Conservation (phyloP, 1,140 invertebrate species). For the Drosophila chauvacae region DNA sequence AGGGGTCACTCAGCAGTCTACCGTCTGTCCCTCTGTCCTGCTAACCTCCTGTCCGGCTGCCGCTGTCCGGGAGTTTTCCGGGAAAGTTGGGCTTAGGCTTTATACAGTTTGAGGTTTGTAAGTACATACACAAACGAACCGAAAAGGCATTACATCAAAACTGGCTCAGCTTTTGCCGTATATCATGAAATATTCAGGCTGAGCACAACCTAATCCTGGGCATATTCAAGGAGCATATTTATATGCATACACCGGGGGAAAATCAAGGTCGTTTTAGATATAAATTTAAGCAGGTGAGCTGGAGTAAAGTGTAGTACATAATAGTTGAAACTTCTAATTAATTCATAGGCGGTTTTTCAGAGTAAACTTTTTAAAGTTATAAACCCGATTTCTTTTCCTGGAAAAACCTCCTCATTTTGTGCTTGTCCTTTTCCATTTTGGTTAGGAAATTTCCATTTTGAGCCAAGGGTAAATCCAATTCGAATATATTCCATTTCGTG, state of each 20-base stretch:
- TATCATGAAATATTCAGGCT: slow-evolving; percentile 25
- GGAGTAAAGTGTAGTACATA: neutral
- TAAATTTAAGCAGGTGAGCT: neutral
- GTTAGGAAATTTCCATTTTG: neutral
- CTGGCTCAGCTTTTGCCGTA: slow-evolving; percentile 4
- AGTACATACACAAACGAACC: slow-evolving; percentile 12
- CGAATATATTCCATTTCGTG: neutral
- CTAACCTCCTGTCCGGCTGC: slow-evolving; percentile 3
- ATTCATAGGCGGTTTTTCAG: neutral
- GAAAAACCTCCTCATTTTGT: neutral
- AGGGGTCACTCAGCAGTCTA: slow-evolving; percentile 13
- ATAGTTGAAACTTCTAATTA: neutral
- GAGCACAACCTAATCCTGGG: slow-evolving; percentile 20
- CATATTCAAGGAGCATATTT: slow-evolving; percentile 13
- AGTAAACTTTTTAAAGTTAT: neutral
- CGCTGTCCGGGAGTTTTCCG: slow-evolving; percentile 11
- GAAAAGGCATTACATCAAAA: slow-evolving; percentile 20
- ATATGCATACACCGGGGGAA: slow-evolving; percentile 8
- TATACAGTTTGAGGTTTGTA: slow-evolving; percentile 2
- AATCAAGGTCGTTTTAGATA: neutral
- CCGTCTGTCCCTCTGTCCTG: slow-evolving; percentile 1
- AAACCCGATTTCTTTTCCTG: neutral
- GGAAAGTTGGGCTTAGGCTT: slow-evolving; percentile 15
- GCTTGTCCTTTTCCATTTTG: neutral
- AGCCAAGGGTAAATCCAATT: slow-evolving; percentile 8